Evolutionary conservation across 2,113 vertebrate species (phyloP).

Genomic region (Cygnus buccinator): DNA sequence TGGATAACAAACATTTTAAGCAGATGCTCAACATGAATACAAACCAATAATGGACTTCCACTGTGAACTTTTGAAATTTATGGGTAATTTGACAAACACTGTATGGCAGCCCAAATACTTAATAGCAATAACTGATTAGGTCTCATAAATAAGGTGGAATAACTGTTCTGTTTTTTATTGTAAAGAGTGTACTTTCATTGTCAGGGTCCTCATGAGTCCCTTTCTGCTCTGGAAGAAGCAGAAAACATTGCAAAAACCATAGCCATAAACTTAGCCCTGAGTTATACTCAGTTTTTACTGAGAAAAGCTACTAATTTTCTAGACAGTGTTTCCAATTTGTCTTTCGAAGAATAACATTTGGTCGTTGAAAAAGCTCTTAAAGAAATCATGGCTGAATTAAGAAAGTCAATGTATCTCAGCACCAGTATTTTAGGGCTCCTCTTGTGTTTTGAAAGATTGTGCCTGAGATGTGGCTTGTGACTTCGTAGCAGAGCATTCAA

Average conservation of each 20-base stretch:
- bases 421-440: neutral
- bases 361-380: neutral
- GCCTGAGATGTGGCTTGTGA: neutral
- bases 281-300: neutral
- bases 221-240: neutral
- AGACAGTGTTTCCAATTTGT: neutral
- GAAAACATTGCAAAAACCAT: neutral
- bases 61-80: conserved; percentile 17
- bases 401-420: neutral
- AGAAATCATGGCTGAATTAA: neutral
- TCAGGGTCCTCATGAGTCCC: neutral
- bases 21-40: conserved; percentile 1
- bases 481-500: neutral
- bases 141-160: neutral
- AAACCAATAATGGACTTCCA: neutral
- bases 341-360: neutral
- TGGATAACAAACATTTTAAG: conserved; percentile 34
- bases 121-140: neutral
- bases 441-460: neutral
- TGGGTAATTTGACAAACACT: conserved; percentile 18
- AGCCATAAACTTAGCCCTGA: neutral
- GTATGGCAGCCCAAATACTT: neutral
- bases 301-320: neutral
- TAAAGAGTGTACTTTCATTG: neutral
- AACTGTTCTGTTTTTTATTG: neutral